Evolutionary conservation across 1,140 invertebrate genomes (phyloP).

Genomic region (Telenomus remus): DNA sequence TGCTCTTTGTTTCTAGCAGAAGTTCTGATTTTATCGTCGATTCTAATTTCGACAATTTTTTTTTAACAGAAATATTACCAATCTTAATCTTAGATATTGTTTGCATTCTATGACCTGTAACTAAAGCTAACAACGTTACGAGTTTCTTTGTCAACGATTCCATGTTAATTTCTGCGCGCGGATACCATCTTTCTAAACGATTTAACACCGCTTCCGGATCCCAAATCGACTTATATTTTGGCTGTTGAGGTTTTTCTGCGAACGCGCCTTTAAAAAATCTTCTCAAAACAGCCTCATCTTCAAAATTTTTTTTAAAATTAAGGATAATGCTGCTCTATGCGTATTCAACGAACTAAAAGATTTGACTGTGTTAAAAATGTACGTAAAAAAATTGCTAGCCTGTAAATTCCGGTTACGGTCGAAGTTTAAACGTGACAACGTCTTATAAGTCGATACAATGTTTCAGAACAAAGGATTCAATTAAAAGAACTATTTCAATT

Average conservation of each 20-base stretch:
- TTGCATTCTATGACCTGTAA: slow-evolving; percentile 2
- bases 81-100: slow-evolving; percentile 9
- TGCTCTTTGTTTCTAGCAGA: not conserved
- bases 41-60: not conserved
- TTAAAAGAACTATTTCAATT: too few species aligned
- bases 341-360: slow-evolving; percentile 16
- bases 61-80: slow-evolving; percentile 1
- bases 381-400: slow-evolving; percentile 8
- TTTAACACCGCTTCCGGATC: slow-evolving; percentile 4
- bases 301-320: slow-evolving; percentile 8
- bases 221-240: slow-evolving; percentile 9
- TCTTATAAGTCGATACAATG: too few species aligned
- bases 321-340: slow-evolving; percentile 10
- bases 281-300: not conserved
- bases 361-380: not conserved
- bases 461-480: too few species aligned
- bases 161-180: not conserved
- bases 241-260: slow-evolving; percentile 5
- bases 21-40: not conserved
- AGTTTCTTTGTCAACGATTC: slow-evolving; percentile 7
- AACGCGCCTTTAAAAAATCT: slow-evolving; percentile 9
- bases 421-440: too few species aligned
- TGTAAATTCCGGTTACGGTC: too few species aligned
- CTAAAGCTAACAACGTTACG: not conserved
- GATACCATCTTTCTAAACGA: not conserved